Base-by-base conservation (phyloP, 2,797 vertebrate species). In the Enteromius thamalakanensis region DNA sequence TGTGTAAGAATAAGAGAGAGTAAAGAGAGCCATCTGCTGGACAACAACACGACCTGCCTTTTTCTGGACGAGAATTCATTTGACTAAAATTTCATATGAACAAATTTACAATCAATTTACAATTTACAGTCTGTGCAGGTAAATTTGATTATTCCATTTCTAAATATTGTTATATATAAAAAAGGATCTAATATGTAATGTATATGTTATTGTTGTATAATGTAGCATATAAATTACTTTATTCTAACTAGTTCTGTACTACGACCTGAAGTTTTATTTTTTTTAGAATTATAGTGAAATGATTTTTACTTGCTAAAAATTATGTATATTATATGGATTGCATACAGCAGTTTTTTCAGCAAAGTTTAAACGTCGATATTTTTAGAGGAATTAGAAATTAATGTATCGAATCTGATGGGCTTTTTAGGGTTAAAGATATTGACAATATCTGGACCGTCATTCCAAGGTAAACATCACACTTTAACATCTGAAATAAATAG, bases 1-100 rank as follows among this genome's bases (percentile, higher is more conserved):
- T 76, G 70, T 32, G 29, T 32, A 32, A 12, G 26, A 65, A 14
- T 26, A 12, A 12, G 11, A 19, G 17, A 51, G 64, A 17, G 19
- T 47, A 26, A 11, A 58, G 81, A 70, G 64, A 45, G 64, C 29
- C 70, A 80, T 47, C 69, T 84, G 62, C 71, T 75, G 74, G 70
- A 80, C 42, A 49, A 76, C 74, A 76, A 60, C 69, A 71, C 8
- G 45, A 7, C 45, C 26, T n/a, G n/a, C 19, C 2, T 49, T 78
- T 47, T 7, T 51, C 29, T 19, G 4, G 5, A n/a, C 11, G 12
- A 19, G 37, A 65, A 23, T 34, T n/a, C 1, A 5, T 23, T 23
- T 26, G 2, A 11, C 51, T 14, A 69, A 69, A 42, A 69, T 7
- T n/a, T 14, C 5, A 2, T 26, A 4, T 17, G 8, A 23, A 23